phyloP scores from a whole-genome alignment of 2,113 vertebrate genomes.

The Chunga burmeisteri region DNA sequence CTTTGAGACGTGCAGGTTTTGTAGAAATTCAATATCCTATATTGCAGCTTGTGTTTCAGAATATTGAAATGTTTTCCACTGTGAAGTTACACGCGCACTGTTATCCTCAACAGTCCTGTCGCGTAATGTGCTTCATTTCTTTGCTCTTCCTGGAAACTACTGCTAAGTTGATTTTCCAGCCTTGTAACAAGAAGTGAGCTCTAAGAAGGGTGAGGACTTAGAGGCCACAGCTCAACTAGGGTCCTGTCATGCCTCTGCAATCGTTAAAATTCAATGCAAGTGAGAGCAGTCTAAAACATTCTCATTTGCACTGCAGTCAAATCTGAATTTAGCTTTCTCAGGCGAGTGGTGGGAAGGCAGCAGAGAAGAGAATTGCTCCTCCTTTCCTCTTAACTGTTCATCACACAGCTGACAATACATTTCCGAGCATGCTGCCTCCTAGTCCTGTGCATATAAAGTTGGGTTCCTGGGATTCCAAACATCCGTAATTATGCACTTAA shows the following conservation, averaged over 20 bases:
- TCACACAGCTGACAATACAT: not conserved
- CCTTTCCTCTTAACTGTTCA: not conserved
- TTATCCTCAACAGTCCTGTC: not conserved
- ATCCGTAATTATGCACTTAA: constrained; percentile 39
- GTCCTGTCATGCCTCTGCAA: not conserved
- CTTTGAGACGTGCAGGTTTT: not conserved
- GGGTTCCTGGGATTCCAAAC: constrained; percentile 29
- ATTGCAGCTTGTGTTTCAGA: not conserved
- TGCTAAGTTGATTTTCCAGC: not conserved
- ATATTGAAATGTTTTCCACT: not conserved
- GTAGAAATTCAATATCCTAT: not conserved
- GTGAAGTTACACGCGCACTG: not conserved
- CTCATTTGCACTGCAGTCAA: not conserved
- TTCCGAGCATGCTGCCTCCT: not conserved
- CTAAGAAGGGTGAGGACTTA: not conserved
- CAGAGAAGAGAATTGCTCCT: not conserved
- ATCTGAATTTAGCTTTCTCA: not conserved
- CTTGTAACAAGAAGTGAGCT: not conserved
- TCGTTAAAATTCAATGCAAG: not conserved
- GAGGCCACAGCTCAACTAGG: not conserved
- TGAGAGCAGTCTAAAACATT: not conserved
- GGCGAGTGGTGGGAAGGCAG: not conserved
- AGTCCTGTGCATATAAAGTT: not conserved
- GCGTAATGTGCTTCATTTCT: not conserved
- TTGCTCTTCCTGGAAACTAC: not conserved